Evolutionary conservation across 2,113 vertebrate genomes (phyloP).

Genomic region (pig (Sus scrofa)): DNA sequence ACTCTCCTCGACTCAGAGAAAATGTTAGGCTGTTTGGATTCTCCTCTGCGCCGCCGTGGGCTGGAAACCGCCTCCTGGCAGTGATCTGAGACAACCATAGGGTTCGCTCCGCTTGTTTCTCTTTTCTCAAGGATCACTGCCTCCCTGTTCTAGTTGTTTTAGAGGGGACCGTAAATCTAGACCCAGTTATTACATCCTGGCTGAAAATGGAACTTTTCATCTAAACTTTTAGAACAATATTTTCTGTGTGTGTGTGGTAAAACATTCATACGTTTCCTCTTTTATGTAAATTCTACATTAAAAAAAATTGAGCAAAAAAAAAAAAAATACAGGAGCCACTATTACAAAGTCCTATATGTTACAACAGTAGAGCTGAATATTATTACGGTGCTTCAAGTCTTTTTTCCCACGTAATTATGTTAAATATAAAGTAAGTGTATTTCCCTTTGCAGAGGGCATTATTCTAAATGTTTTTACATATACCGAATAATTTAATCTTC

Average conservation of each 20-base stretch:
- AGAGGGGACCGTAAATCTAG: not conserved
- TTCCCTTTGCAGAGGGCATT: not conserved
- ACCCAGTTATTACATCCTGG: not conserved
- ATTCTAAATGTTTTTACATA: conserved; percentile 24
- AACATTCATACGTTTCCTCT: not conserved
- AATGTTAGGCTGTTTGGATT: not conserved
- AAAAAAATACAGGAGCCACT: not conserved
- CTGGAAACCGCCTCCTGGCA: not conserved
- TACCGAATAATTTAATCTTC: not conserved
- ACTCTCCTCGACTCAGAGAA: not conserved
- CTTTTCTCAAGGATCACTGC: not conserved
- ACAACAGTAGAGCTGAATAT: not conserved
- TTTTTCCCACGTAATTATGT: not conserved
- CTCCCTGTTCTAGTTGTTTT: not conserved
- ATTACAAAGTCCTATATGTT: not conserved
- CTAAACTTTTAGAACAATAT: not conserved
- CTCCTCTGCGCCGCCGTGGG: not conserved
- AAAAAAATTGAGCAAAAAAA: not conserved
- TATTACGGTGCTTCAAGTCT: conserved; percentile 1
- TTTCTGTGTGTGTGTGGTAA: not conserved
- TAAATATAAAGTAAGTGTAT: not conserved
- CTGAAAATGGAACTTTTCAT: not conserved
- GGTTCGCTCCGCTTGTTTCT: not conserved
- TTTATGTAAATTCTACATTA: not conserved
- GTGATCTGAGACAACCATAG: not conserved